Evolutionary conservation across 2,797 vertebrate species (phyloP), one percentile per base, ranked within the genome.

Genomic region (Limosa lapponica): DNA sequence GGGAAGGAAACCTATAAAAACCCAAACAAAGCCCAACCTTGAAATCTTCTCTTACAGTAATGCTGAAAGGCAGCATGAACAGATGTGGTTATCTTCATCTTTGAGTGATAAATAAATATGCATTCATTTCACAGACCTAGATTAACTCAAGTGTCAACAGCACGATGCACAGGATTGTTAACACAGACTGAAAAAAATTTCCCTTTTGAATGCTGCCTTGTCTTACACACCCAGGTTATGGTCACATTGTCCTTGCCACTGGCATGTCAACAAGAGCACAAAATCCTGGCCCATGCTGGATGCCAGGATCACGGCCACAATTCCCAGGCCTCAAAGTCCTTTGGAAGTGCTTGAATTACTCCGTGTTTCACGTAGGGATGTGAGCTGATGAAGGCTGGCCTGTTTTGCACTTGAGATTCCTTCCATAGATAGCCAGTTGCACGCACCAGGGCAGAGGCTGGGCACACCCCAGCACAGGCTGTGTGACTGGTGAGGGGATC

Each of bases 331-430:
- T 58, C 34, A 23, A 61, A 61, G 34, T 32, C 67, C 67, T 79
- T 85, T 37, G 41, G 32, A 73, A 55, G 5, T 6, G 6, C 13
- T 34, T 16, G 49, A 64, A 23, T 73, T 58, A 23, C 16, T 30
- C 48, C 3, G 22, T 16, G 34, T 28, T 36, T 22, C 13, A 5
- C 3, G 19, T 2, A 19, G 39, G 51, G 23, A 8, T 0, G 5
- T 30, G 71, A 77, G 77, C 24, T 51, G 54, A n/a, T 87, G 77
- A 34, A 30, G 8, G 0, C 10, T 12, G 28, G 13, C 51, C 57
- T 52, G 44, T 22, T 75, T 28, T 37, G 57, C 27, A 11, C 36
- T 23, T 30, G 32, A 14, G 32, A 43, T 55, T 34, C 52, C 27
- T 34, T 73, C 27, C 41, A 0, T 1, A 36, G 57, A 4, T 0